Base-by-base conservation (phyloP, 2,888 invertebrate genomes). In the Norana najaformis region DNA sequence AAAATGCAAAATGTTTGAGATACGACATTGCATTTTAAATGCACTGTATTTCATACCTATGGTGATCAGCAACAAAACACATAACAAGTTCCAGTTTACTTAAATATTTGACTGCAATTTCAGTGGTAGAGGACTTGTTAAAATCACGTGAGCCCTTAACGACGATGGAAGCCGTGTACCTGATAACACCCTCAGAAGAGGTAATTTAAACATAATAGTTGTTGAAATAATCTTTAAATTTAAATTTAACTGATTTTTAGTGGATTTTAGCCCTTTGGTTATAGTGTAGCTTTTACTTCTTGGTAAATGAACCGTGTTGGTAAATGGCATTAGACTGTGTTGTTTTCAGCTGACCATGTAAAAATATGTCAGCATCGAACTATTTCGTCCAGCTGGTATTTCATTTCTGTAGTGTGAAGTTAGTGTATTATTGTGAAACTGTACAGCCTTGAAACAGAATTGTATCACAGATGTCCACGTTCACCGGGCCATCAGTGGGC, bases 121-220 rank as follows among this genome's bases (percentile, higher is more conserved):
- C 94, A 98, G 98, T 99, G 96, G 99, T 99, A 34, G 99, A 99
- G 95, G 98, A 99, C 94, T 97, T 99, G 92, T 97, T 97, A 94
- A 99, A 99, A 95, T 97, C 98, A 94, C 96, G 99, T 89, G 99
- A 99, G 95, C 99, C 99, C 0, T 95, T 99, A 91, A 97, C 97
- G 90, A 97, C 98, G n/a, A 97, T 99, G 97, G 99, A 99, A 95
- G 98, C 98, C 83, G 97, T 99, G 93, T 99, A 99, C 95, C 96
- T 99, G 92, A 98, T 99, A 92, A 98, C 99, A 88, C 99, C 99
- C 0, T 97, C 97, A 91, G 98, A 99, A 95, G 97, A 97, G 93
- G 95, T 95, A 92, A 39, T n/a, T 39, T 69, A n/a, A 69, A n/a
- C 69, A n/a, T 69, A 69, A 69, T 69, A 69, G n/a, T 69, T n/a